phyloP scores from a whole-genome alignment of 2,797 vertebrate species.

The Rhinichthys osculus region DNA sequence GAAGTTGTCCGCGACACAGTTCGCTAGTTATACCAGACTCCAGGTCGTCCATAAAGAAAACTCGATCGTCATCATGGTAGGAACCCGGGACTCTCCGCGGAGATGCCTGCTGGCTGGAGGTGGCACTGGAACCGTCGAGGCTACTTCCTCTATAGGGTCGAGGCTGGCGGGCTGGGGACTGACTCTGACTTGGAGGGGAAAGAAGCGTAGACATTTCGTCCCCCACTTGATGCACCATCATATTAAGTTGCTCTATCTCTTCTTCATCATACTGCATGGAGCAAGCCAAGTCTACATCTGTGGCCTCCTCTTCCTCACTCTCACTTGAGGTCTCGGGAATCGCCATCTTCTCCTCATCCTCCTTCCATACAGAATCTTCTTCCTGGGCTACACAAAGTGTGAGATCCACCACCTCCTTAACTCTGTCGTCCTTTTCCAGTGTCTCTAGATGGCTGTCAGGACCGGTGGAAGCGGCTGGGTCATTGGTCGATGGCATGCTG shows the following conservation, averaged over 20 bases:
- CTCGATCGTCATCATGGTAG: slow-evolving; percentile 85
- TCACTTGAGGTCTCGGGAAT: slow-evolving; percentile 9
- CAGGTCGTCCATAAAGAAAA: slow-evolving; percentile 97
- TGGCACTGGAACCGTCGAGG: slow-evolving; percentile 70
- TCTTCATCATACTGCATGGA: slow-evolving; percentile 98
- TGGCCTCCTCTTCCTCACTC: slow-evolving; percentile 69
- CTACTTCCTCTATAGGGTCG: slow-evolving; percentile 3
- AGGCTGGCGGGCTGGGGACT: slow-evolving; percentile 84
- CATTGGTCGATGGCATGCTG: slow-evolving; percentile 56
- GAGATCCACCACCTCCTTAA: slow-evolving; percentile 55
- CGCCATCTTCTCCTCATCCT: slow-evolving; percentile 63
- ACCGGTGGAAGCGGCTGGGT: slow-evolving; percentile 55
- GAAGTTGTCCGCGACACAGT: slow-evolving; percentile 22
- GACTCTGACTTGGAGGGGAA: slow-evolving; percentile 90
- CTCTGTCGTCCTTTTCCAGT: slow-evolving; percentile 68
- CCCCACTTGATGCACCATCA: slow-evolving; percentile 94
- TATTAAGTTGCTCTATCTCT: slow-evolving; percentile 94
- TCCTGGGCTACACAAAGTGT: slow-evolving; percentile 63
- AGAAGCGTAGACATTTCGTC: slow-evolving; percentile 96
- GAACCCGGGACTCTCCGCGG: slow-evolving; percentile 74
- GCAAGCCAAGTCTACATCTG: slow-evolving; percentile 91
- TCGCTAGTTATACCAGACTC: slow-evolving; percentile 77
- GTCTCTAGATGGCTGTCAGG: slow-evolving; percentile 55
- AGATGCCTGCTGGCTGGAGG: slow-evolving; percentile 82
- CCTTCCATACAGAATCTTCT: slow-evolving; percentile 53